phyloP scores from a whole-genome alignment of 2,797 vertebrate genomes.

The Chiloscyllium punctatum region DNA sequence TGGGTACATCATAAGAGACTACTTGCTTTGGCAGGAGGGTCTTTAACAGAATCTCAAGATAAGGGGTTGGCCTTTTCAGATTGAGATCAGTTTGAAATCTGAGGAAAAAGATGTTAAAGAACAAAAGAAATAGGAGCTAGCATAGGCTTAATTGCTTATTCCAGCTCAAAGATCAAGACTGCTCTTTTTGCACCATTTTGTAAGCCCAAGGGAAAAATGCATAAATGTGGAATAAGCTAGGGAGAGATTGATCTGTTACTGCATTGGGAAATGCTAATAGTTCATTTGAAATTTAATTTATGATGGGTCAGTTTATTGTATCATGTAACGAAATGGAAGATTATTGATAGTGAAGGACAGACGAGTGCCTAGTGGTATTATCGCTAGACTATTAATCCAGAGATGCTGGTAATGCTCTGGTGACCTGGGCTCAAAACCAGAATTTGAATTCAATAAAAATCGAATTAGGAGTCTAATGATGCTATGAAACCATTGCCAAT shows the following conservation, averaged over 20 bases:
- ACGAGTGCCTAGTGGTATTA: too few relatives aligned
- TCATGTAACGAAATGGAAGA: neutral
- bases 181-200: neutral
- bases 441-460: too few relatives aligned
- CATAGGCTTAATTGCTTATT: too few relatives aligned
- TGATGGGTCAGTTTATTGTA: neutral
- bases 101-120: neutral
- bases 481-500: too few relatives aligned
- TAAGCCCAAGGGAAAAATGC: neutral
- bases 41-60: neutral
- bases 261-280: neutral
- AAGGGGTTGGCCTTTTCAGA: neutral
- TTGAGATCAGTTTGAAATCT: too few relatives aligned
- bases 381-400: too few relatives aligned
- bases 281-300: neutral
- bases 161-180: neutral
- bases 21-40: neutral
- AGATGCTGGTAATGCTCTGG: too few relatives aligned
- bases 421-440: too few relatives aligned
- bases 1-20: neutral
- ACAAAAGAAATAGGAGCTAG: neutral
- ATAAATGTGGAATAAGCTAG: neutral
- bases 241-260: neutral
- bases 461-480: too few relatives aligned
- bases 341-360: too few relatives aligned